A percentile compares a stretch with the other conserved stretches of the same genome.
phyloP scores from a whole-genome alignment of 2,797 vertebrate species.

The Scyliorhinus canicula region DNA sequence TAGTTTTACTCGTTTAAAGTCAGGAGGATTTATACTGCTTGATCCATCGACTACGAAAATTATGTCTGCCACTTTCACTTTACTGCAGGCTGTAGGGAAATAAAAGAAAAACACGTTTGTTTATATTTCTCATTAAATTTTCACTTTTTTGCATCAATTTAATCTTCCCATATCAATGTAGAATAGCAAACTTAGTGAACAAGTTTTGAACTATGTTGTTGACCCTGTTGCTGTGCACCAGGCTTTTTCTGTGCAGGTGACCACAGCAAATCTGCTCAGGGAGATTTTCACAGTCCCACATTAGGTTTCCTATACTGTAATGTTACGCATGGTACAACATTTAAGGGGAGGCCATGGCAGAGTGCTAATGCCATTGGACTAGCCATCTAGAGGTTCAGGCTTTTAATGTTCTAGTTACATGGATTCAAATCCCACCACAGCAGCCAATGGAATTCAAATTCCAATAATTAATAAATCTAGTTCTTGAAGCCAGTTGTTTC shows the following conservation, averaged over 20 bases:
- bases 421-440: no score
- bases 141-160: not conserved
- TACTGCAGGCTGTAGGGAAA: constrained; percentile 22
- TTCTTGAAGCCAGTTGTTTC: no score
- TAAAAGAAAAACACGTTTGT: not conserved
- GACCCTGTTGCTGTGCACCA: not conserved
- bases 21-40: not conserved
- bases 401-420: no score
- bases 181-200: not conserved
- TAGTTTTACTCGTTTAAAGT: not conserved
- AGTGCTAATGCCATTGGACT: no score
- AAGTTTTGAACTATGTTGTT: not conserved
- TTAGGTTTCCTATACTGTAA: not conserved
- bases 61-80: constrained; percentile 28
- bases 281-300: not conserved
- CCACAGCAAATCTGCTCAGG: not conserved
- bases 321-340: not conserved
- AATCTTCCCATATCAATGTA: not conserved
- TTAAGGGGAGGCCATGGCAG: not conserved
- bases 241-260: not conserved
- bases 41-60: constrained; percentile 35
- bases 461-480: no score
- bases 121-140: not conserved
- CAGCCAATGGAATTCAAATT: no score
- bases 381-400: no score